Evolutionary conservation across 92 coral and sea anemone species (phyloP).

Genomic region (Palythoa heliodiscus): DNA sequence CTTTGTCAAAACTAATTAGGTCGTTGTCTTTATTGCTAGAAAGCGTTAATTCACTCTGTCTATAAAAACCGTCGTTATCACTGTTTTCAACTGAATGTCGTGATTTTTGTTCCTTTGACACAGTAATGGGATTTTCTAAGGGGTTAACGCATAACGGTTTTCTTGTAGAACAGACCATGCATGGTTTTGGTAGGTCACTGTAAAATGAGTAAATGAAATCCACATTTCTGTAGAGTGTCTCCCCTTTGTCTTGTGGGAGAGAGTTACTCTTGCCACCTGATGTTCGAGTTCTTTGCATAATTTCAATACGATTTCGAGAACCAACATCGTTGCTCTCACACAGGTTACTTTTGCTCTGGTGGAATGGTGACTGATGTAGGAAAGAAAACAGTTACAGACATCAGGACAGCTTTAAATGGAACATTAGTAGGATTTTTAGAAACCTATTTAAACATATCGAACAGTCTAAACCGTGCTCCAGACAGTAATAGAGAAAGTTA

Average conservation of each 20-base stretch:
- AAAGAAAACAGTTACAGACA: not conserved
- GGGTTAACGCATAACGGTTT: not conserved
- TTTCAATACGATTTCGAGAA: not conserved
- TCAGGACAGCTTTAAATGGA: not conserved
- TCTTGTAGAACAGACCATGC: conserved; percentile 35
- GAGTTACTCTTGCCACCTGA: not conserved
- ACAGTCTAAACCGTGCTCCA: too few species aligned
- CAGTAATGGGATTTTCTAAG: not conserved
- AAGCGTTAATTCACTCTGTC: too few species aligned
- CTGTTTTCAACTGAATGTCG: not conserved
- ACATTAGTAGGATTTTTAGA: not conserved
- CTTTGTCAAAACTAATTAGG: not conserved
- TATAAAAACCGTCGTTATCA: not conserved
- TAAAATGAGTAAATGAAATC: conserved; percentile 36
- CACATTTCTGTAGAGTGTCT: not conserved
- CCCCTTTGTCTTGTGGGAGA: not conserved
- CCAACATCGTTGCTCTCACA: not conserved
- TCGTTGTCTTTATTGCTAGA: not conserved
- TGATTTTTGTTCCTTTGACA: not conserved
- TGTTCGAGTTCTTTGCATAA: not conserved
- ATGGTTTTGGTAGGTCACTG: conserved; percentile 36
- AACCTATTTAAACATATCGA: too few species aligned
- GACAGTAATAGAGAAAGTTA: too few species aligned
- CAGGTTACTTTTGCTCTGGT: not conserved
- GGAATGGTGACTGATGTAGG: not conserved